Evolutionary conservation across 1,140 invertebrate genomes (phyloP).

Genomic region (Brachionus angularis): DNA sequence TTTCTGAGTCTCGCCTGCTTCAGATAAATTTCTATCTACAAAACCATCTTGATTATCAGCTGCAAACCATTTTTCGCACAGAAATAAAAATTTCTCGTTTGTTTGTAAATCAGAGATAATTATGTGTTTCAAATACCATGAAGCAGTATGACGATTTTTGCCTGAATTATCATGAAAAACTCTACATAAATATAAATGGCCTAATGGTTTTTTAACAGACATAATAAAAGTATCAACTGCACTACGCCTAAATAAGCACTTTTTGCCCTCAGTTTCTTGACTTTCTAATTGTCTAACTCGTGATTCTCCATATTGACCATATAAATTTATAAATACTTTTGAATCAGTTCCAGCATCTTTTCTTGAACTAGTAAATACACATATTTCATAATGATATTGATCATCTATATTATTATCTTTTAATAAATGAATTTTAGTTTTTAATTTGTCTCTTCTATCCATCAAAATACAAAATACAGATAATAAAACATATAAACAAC

Average conservation of each 20-base stretch:
- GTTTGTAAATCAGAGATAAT: slow-evolving; percentile 62
- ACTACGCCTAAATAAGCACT: slow-evolving; percentile 51
- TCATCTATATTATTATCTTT: slow-evolving; percentile 59
- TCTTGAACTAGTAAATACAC: slow-evolving; percentile 60
- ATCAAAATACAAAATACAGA: slow-evolving; percentile 47
- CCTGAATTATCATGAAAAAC: slow-evolving; percentile 64
- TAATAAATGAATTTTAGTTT: slow-evolving; percentile 49
- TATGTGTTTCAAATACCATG: slow-evolving; percentile 62
- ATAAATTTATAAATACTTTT: slow-evolving; percentile 39
- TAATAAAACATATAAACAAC: slow-evolving; percentile 56
- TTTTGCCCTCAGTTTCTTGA: not conserved
- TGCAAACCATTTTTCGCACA: slow-evolving; percentile 52
- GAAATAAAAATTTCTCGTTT: slow-evolving; percentile 58
- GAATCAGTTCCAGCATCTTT: slow-evolving; percentile 52
- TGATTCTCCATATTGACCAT: slow-evolving; percentile 24
- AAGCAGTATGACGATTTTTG: slow-evolving; percentile 57
- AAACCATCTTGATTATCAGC: not conserved
- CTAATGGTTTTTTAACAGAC: slow-evolving; percentile 60
- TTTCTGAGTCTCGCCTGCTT: too few relatives aligned
- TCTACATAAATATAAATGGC: slow-evolving; percentile 59
- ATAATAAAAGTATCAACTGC: slow-evolving; percentile 60
- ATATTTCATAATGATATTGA: slow-evolving; percentile 62
- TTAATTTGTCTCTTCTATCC: slow-evolving; percentile 49
- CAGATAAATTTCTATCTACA: slow-evolving; percentile 47
- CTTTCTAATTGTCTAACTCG: not conserved